Evolutionary conservation across 1,140 invertebrate species (phyloP), one percentile per base, ranked within the genome.

Genomic region (Calephelis virginiensis): DNA sequence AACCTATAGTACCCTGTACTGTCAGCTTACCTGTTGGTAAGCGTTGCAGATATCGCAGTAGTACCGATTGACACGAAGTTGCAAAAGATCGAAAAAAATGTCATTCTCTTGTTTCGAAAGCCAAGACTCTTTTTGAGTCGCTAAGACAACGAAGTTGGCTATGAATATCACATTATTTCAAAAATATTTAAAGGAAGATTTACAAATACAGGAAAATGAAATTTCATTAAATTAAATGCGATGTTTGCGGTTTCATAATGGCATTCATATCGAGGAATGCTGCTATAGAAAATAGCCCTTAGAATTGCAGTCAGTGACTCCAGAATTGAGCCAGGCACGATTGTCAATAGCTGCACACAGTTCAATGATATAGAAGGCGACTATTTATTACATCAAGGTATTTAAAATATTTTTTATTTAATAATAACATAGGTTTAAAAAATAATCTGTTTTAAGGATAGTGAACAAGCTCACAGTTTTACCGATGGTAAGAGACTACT

Each of bases 231-330:
- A 56, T 64, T 64, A 38, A 40, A 50, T 28, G 13, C 49, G 13
- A 53, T 56, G 53, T 53, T 64, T 64, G 49, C n/a, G 63, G 48
- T 43, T 7, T 53, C 49, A 64, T 64, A 70, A 61, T 46, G 47
- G 40, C 38, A 37, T 63, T 67, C 64, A 60, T 70, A 70, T 70
- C 50, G 69, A 47, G 65, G 61, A 53, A 64, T 70, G 62, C 64
- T 67, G 72, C 70, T 61, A 68, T 73, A 74, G 74, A 81, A 64
- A 83, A 82, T 81, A 69, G 76, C 65, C 64, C 69, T 77, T 74
- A 81, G 77, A 74, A 85, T 74, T 72, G 48, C 49, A 14, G 49
- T 53, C 63, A 40, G 17, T 14, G 47, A 49, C 47, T 43, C 38
- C 69, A 61, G 73, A 73, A 79, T 79, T 70, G 69, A 77, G 68